phyloP scores from a whole-genome alignment of 1,140 invertebrate genomes.

The Luehdorfia chinensis region DNA sequence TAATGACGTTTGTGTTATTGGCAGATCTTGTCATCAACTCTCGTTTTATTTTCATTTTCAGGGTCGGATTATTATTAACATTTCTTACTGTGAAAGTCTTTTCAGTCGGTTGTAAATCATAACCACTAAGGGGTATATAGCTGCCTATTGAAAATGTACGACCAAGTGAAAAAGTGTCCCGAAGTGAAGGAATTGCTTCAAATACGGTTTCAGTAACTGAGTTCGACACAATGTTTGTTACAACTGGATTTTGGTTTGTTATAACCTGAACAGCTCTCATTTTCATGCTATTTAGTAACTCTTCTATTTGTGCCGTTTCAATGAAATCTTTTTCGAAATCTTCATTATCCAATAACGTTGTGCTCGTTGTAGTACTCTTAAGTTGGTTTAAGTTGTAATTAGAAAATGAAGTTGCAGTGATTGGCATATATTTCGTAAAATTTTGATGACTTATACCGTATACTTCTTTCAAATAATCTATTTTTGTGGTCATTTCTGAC shows the following conservation, averaged over 20 bases:
- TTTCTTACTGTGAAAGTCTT: too few relatives aligned
- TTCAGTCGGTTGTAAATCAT: too few relatives aligned
- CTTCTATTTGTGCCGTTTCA: slow-evolving; percentile 42
- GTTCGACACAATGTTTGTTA: too few relatives aligned
- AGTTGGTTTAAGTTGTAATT: background rate
- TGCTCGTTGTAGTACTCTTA: background rate
- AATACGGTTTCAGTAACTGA: too few relatives aligned
- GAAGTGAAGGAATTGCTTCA: too few relatives aligned
- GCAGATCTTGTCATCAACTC: slow-evolving; percentile 25
- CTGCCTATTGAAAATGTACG: too few relatives aligned
- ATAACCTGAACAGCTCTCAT: slow-evolving; percentile 37
- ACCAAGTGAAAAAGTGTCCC: too few relatives aligned
- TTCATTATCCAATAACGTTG: slow-evolving; percentile 9
- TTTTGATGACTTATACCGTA: slow-evolving; percentile 19
- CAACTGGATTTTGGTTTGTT: too few relatives aligned
- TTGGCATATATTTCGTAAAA: background rate
- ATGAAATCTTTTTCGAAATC: slow-evolving; percentile 16
- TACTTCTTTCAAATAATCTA: slow-evolving; percentile 26
- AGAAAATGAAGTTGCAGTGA: background rate
- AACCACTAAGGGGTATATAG: too few relatives aligned
- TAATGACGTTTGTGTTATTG: slow-evolving; percentile 33
- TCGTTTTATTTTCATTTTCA: slow-evolving; percentile 32
- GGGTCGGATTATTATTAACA: too few relatives aligned
- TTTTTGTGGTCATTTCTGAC: slow-evolving; percentile 22
- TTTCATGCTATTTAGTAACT: slow-evolving; percentile 45